phyloP scores from a whole-genome alignment of 2,113 vertebrate species.

The Agapornis roseicollis region DNA sequence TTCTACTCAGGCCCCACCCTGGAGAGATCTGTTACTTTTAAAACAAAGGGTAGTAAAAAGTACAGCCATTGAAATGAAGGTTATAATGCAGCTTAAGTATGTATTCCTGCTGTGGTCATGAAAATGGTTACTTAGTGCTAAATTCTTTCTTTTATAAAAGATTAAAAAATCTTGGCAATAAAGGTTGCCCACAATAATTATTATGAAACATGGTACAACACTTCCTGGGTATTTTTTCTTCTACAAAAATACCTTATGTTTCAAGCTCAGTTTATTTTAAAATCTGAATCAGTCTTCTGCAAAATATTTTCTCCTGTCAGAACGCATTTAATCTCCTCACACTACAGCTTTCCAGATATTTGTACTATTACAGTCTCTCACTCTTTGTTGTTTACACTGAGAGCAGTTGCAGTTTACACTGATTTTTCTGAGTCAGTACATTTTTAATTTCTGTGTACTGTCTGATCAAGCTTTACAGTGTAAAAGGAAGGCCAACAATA shows the following conservation, averaged over 20 bases:
- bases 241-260: background rate
- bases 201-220: constrained; percentile 3
- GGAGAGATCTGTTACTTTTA: background rate
- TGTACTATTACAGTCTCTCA: background rate
- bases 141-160: constrained; percentile 51
- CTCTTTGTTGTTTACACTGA: background rate
- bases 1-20: background rate
- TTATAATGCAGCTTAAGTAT: background rate
- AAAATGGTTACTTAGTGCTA: constrained; percentile 54
- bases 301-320: background rate
- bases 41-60: constrained; percentile 33
- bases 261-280: background rate
- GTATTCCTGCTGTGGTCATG: constrained; percentile 42
- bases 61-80: constrained; percentile 4
- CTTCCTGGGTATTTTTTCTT: background rate
- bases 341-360: background rate
- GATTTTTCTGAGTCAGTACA: background rate
- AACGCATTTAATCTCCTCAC: background rate
- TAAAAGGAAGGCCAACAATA: background rate
- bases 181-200: background rate
- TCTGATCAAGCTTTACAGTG: background rate
- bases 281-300: background rate
- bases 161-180: constrained; percentile 9
- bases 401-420: background rate
- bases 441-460: constrained; percentile 2